These are phyloP conservation scores for Cathartes aura DNA, from an alignment of 2,113 vertebrate genomes.

Conservation along the genomic window DNA sequence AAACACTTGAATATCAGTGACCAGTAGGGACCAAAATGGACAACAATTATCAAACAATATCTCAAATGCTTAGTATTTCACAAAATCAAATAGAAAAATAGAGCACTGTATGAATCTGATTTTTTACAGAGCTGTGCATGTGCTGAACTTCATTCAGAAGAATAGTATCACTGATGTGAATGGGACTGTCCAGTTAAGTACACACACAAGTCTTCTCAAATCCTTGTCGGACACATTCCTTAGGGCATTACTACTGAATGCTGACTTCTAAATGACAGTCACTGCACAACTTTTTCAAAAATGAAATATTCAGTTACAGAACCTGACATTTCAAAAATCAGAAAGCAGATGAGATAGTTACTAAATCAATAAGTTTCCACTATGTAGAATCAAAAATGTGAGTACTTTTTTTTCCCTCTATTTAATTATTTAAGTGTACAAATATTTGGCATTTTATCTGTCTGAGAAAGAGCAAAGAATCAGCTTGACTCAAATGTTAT, in stretches of 20 bases:
- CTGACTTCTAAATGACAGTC: neutral
- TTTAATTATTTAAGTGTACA: conserved; percentile 34
- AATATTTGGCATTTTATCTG: conserved; percentile 2
- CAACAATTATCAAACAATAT: neutral
- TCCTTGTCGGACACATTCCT: neutral
- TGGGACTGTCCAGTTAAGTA: neutral
- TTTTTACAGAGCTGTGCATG: neutral
- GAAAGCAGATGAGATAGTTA: conserved; percentile 20
- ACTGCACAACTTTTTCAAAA: neutral
- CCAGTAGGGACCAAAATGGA: neutral
- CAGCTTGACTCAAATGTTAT: neutral
- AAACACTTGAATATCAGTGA: neutral
- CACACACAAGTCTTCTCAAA: neutral
- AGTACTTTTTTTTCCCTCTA: neutral
- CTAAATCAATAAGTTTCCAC: conserved; percentile 11
- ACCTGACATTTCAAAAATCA: conserved; percentile 22
- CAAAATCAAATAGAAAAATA: neutral
- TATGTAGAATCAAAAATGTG: neutral
- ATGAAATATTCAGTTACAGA: neutral
- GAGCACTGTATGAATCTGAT: neutral
- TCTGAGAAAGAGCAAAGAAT: neutral
- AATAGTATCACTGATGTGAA: neutral
- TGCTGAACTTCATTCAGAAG: neutral
- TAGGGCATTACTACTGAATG: neutral
- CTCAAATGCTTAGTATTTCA: neutral